Evolutionary conservation across 2,113 vertebrate species (phyloP).

Genomic region (Meriones unguiculatus): DNA sequence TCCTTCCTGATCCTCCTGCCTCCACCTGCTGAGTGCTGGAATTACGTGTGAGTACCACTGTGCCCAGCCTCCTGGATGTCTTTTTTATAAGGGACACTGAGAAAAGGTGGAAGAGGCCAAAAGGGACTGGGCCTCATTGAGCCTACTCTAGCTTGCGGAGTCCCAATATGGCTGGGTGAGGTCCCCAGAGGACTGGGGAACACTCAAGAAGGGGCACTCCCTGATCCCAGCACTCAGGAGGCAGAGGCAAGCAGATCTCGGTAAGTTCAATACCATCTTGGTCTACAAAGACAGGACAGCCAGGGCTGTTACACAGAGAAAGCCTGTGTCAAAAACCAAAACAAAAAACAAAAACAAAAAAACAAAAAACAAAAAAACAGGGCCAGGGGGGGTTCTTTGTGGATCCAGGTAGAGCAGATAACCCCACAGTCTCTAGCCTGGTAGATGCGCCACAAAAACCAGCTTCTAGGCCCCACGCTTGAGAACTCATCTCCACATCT

Average conservation of each 20-base stretch:
- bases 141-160: not conserved
- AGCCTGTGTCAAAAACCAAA: too few relatives aligned
- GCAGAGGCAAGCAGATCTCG: too few relatives aligned
- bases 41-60: not conserved
- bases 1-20: not conserved
- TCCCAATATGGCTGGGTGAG: not conserved
- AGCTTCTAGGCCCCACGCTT: not conserved
- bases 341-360: too few relatives aligned
- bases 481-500: not conserved
- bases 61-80: not conserved
- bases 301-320: too few relatives aligned
- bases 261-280: too few relatives aligned
- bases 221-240: too few relatives aligned
- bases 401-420: not conserved
- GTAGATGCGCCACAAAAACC: accelerated
- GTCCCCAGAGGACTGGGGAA: accelerated
- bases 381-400: not conserved
- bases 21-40: not conserved
- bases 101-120: not conserved
- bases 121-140: not conserved
- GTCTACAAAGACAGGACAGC: too few relatives aligned
- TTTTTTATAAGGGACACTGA: not conserved
- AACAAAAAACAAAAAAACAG: too few relatives aligned
- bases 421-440: accelerated
- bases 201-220: too few relatives aligned